Evolutionary conservation across 2,797 vertebrate genomes (phyloP).

Genomic region (Premnoplex brunnescens): DNA sequence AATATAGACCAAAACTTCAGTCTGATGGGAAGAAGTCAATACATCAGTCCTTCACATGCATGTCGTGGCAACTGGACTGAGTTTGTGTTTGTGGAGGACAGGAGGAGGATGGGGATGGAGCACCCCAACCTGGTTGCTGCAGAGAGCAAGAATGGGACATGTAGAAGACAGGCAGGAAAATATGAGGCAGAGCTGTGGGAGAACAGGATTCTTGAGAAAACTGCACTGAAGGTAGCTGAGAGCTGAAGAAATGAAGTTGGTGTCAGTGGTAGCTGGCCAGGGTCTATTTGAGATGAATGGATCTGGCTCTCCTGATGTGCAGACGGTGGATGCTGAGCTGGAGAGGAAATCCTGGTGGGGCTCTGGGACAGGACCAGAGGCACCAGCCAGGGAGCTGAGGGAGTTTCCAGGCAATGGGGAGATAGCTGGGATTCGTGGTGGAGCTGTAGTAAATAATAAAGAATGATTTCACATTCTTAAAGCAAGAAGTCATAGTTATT

Average conservation of each 20-base stretch:
- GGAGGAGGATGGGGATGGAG: neutral
- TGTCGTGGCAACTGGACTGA: neutral
- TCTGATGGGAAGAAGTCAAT: neutral
- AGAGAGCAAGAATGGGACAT: neutral
- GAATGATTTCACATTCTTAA: neutral
- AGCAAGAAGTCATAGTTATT: neutral
- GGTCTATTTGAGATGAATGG: neutral
- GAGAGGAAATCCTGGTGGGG: neutral
- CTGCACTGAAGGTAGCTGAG: neutral
- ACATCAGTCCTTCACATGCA: neutral
- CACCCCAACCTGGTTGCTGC: neutral
- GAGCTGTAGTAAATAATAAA: neutral
- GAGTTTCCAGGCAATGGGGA: neutral
- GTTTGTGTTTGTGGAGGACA: neutral
- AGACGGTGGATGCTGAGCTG: neutral
- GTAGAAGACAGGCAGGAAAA: neutral
- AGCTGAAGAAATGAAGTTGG: neutral
- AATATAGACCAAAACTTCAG: neutral
- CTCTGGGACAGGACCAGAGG: neutral
- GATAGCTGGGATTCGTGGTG: neutral
- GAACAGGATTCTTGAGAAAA: neutral
- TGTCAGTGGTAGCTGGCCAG: rapidly evolving
- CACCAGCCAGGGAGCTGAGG: neutral
- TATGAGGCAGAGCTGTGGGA: neutral
- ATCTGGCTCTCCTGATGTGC: neutral